phyloP scores from a whole-genome alignment of 2,888 invertebrate species.

The Hetaerina titia region DNA sequence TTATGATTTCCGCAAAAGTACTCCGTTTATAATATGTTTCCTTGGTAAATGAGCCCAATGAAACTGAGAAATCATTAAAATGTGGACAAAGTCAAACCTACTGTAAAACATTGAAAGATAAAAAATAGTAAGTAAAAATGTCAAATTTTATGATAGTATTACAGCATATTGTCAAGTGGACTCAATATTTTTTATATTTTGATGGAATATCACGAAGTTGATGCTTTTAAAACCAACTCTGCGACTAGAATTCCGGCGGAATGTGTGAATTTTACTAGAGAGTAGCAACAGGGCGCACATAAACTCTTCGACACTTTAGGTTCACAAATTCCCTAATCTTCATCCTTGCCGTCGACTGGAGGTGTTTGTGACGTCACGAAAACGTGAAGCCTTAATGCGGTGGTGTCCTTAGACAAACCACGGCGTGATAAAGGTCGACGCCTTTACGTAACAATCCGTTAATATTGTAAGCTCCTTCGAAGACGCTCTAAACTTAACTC shows the following conservation, averaged over 20 bases:
- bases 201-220: not conserved
- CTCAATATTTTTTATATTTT: no score
- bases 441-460: conserved; percentile 65
- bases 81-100: no score
- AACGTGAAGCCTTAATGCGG: conserved; percentile 61
- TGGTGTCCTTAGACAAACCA: conserved; percentile 31
- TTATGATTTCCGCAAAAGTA: no score
- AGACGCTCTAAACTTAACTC: conserved; percentile 60
- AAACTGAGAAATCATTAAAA: no score
- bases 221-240: not conserved
- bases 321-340: conserved; percentile 45
- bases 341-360: not conserved
- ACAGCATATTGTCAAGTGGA: no score
- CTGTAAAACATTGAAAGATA: no score
- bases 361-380: conserved; percentile 46
- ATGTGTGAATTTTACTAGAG: not conserved
- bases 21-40: no score
- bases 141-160: no score
- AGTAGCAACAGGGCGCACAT: not conserved
- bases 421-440: conserved; percentile 59
- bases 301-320: not conserved
- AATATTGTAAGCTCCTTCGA: conserved; percentile 59
- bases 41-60: no score
- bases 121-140: no score
- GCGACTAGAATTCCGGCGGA: not conserved